Evolutionary conservation across 2,797 vertebrate genomes (phyloP).

Genomic region (Salmo trutta): DNA sequence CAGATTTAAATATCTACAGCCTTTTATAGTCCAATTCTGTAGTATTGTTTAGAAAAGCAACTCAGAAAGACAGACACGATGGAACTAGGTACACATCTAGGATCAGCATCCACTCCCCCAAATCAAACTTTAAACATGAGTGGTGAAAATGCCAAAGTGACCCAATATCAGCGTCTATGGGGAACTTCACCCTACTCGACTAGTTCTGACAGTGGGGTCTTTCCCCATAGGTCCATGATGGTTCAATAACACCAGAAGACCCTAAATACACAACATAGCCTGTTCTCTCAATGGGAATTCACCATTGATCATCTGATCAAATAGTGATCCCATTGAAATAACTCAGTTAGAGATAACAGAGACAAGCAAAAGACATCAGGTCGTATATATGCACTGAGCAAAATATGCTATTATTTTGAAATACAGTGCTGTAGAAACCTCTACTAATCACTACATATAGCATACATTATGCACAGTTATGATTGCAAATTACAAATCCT

Average conservation of each 20-base stretch:
- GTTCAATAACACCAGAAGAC: neutral
- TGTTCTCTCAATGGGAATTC: neutral
- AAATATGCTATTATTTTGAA: too few relatives aligned
- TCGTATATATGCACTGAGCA: neutral
- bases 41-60: too few relatives aligned
- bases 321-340: neutral
- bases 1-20: neutral
- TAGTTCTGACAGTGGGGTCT: neutral
- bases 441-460: too few relatives aligned
- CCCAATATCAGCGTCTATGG: too few relatives aligned
- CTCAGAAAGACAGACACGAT: too few relatives aligned
- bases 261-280: neutral
- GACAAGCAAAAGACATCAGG: neutral
- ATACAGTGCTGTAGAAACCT: too few relatives aligned
- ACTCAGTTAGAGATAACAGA: neutral
- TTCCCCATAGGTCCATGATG: neutral
- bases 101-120: too few relatives aligned
- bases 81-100: too few relatives aligned
- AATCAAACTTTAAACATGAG: too few relatives aligned
- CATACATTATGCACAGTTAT: too few relatives aligned
- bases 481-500: too few relatives aligned
- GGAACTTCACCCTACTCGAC: too few relatives aligned
- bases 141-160: neutral
- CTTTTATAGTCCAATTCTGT: neutral
- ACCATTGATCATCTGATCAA: neutral